phyloP scores from a whole-genome alignment of 2,888 invertebrate species.

The Bhutanitis thaidina region DNA sequence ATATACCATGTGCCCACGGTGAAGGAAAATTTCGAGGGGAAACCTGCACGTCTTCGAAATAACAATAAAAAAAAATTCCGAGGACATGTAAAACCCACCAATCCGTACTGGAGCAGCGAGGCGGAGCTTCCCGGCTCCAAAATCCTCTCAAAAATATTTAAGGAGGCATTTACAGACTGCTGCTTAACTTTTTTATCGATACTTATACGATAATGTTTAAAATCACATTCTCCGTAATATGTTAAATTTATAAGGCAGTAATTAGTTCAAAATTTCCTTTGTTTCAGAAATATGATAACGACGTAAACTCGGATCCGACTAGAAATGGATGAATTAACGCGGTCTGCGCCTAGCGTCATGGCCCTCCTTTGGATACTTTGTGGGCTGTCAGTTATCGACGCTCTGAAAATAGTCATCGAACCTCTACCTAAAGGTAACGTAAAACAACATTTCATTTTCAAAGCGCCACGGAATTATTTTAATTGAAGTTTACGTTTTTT shows the following conservation, averaged over 20 bases:
- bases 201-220: too few relatives aligned
- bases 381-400: constrained; percentile 52
- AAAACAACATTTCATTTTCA: constrained; percentile 17
- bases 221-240: too few relatives aligned
- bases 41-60: too few relatives aligned
- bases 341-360: constrained; percentile 42
- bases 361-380: constrained; percentile 57
- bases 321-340: constrained; percentile 50
- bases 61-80: too few relatives aligned
- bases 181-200: too few relatives aligned
- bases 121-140: too few relatives aligned
- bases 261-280: constrained; percentile 24
- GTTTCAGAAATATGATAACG: constrained; percentile 53
- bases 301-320: constrained; percentile 33
- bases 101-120: too few relatives aligned
- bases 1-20: too few relatives aligned
- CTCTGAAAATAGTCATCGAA: constrained; percentile 73
- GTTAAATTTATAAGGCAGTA: background rate
- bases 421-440: constrained; percentile 74
- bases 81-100: too few relatives aligned
- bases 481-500: constrained; percentile 29
- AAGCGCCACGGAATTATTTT: constrained; percentile 27
- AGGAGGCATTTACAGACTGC: too few relatives aligned
- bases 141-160: too few relatives aligned
- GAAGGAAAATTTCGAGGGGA: too few relatives aligned